These are phyloP conservation scores for Deilephila porcellus DNA, from an alignment of 2,888 invertebrate genomes.

Conservation along the genomic window DNA sequence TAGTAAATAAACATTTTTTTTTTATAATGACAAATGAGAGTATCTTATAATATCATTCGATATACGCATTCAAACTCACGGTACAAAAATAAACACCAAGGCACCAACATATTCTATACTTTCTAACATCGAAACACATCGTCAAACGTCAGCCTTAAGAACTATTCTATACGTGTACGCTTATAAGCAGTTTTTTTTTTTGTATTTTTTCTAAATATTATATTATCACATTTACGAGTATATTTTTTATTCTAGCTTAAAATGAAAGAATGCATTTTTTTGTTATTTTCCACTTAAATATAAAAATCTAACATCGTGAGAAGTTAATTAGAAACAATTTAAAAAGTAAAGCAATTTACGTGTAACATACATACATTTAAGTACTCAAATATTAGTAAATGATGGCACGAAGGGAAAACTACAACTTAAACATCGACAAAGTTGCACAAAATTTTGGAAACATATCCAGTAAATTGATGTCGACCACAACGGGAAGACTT, in stretches of 20 bases:
- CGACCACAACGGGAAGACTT: neutral
- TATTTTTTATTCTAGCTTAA: constrained; percentile 66
- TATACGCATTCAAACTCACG: constrained; percentile 7
- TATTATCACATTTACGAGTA: constrained; percentile 80
- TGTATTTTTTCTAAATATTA: constrained; percentile 67
- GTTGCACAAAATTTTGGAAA: neutral
- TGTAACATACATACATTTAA: constrained; percentile 53
- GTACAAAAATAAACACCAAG: constrained; percentile 34
- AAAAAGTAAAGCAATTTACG: constrained; percentile 52
- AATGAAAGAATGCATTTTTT: constrained; percentile 67
- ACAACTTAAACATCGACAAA: constrained; percentile 29
- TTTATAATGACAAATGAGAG: neutral
- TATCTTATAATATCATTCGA: constrained; percentile 6
- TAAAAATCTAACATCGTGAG: constrained; percentile 61
- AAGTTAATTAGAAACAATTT: constrained; percentile 49
- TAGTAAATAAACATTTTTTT: neutral
- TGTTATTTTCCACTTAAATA: constrained; percentile 53
- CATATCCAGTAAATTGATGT: neutral
- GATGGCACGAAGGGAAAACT: constrained; percentile 63
- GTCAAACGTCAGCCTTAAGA: constrained; percentile 18
- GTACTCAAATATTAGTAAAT: constrained; percentile 54
- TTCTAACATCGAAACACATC: constrained; percentile 15
- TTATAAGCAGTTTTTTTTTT: constrained; percentile 71
- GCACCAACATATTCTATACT: constrained; percentile 36
- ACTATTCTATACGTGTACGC: constrained; percentile 59